Base-by-base conservation (phyloP, 2,113 vertebrate species). In the Myrmecophaga tridactyla region DNA sequence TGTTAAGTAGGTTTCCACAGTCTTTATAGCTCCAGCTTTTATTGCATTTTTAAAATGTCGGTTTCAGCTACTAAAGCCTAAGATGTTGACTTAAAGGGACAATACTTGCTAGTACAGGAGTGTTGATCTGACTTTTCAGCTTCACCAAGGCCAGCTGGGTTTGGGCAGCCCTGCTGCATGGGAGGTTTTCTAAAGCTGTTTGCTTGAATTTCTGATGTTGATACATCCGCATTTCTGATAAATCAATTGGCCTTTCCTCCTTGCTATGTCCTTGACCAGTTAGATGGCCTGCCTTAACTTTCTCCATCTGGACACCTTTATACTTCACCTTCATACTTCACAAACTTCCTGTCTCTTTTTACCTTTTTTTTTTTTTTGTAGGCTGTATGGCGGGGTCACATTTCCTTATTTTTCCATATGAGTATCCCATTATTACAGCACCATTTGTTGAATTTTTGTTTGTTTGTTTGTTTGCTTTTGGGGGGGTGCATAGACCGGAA, bases 1-100 rank as follows among this genome's bases (percentile, higher is more conserved):
- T 97, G 94, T 96, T 97, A 96, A 97, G 93, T 97, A 96, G 95
- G 93, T 96, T 97, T 97, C 95, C 95, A 97, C 89, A 97, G 89
- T 93, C 91, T 94, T 97, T 97, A 96, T 77, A 97, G 84, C 90
- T 96, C 48, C 67, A 92, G 90, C 39, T 94, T 96, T 97, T 96
- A 97, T 90, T 97, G 82, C 97, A 70, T 87, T 97, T 97, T 96
- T 96, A 21, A 94, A 97, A 96, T 90, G 87, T 92, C 95, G 62
- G 92, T 97, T 97, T 97, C 69, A 93, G 90, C 77, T 97, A 86
- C 96, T 97, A 90, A 92, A 96, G 43, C 72, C 94, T n/a, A 94
- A 93, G 94, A 94, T 12, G 0, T 88, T 94, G 95, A 93, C 81
- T 95, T 97, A 95, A 93, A 97, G 94, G 87, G 81, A 96, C 94